phyloP scores from a whole-genome alignment of 2,888 invertebrate species.

The Eledone cirrhosa region DNA sequence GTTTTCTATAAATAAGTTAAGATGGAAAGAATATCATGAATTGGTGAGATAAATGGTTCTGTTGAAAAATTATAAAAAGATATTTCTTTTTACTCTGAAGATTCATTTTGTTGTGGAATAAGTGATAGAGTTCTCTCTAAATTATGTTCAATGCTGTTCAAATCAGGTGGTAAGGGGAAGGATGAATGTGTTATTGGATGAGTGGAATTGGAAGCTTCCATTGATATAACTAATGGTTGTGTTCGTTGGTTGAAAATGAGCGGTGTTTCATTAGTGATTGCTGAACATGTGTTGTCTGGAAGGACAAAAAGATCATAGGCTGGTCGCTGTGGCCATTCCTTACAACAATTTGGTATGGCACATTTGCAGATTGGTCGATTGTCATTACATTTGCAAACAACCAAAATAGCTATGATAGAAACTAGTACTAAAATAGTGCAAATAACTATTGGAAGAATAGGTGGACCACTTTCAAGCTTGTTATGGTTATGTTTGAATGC shows the following conservation, averaged over 20 bases:
- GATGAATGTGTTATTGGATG: background rate
- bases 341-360: background rate
- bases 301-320: slow-evolving; percentile 23
- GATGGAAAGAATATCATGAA: too few species aligned
- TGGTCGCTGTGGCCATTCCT: background rate
- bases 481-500: background rate
- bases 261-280: background rate
- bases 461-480: background rate
- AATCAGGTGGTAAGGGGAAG: background rate
- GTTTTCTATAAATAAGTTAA: too few species aligned
- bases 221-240: background rate
- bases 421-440: background rate
- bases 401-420: background rate
- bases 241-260: background rate
- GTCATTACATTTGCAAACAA: slow-evolving; percentile 20
- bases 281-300: background rate
- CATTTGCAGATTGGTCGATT: background rate
- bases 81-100: too few species aligned
- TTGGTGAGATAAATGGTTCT: too few species aligned
- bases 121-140: background rate
- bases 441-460: slow-evolving; percentile 17
- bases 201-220: background rate
- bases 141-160: background rate
- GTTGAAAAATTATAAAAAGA: too few species aligned
- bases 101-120: background rate